Evolutionary conservation across 2,888 invertebrate genomes (phyloP), one percentile per base, ranked within the genome.

Genomic region (Tiliacea aurago): DNA sequence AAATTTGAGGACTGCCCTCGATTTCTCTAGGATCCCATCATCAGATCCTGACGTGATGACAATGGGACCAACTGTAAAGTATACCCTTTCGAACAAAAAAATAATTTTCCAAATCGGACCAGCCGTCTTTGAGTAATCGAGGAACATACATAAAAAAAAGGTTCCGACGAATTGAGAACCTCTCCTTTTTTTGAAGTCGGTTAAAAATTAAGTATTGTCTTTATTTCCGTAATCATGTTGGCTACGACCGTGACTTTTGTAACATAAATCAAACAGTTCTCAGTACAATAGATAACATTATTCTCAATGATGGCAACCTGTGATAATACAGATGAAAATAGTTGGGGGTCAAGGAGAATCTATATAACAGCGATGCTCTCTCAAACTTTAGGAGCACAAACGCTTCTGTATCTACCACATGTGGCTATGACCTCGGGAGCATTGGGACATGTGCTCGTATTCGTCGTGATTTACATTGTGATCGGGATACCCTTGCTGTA

Each of bases 401-500:
- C 90, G 5, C 86, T 93, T 13, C 80, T 90, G 23, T 84, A 83
- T 10, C 74, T 94, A 67, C 91, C 94, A 1, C 87, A 84, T 45
- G 67, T 76, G 20, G 93, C 94, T 0, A 73, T 93, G 9, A 41
- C 47, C 0, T 69, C 86, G 53, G 95, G 95, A 4, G 87, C 92
- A 3, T 53, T 86, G 0, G 95, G 94, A 0, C 89, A 89, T 76
- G 62, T 91, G 2, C 66, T 94, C 33, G 75, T 88, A 4, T 86
- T 88, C 66, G 23, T 87, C 9, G 0, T 90, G 10, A 55, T 85
- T 28, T 93, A 87, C 80, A 43, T 93, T 4, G 56, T 92, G 4
- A 53, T 94, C 18, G 95, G 95, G 6, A 91, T 94, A 73, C 96
- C 95, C 1, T 77, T 95, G 15, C 73, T 95, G 2, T 96, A 94